phyloP scores from a whole-genome alignment of 1,140 invertebrate genomes.

The Polypedilum vanderplanki region DNA sequence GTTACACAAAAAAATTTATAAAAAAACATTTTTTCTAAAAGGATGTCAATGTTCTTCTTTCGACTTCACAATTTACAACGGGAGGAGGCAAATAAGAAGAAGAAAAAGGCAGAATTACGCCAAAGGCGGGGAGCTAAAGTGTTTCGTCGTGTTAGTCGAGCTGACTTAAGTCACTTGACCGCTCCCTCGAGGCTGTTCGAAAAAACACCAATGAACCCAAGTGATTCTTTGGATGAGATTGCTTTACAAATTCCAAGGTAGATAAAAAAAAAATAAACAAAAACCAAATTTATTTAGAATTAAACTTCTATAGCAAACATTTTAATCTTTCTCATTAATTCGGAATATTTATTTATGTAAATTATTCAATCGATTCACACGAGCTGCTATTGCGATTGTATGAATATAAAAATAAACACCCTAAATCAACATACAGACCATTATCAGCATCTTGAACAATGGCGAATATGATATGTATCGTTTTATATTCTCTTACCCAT shows the following conservation, averaged over 20 bases:
- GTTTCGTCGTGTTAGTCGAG: slow-evolving; percentile 45
- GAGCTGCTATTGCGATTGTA: neutral
- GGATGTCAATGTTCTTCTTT: slow-evolving; percentile 93
- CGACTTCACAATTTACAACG: slow-evolving; percentile 81
- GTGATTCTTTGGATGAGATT: slow-evolving; percentile 84
- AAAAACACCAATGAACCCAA: slow-evolving; percentile 69
- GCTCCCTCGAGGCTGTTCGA: slow-evolving; percentile 75
- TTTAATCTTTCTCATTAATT: neutral
- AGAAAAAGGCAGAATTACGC: slow-evolving; percentile 49
- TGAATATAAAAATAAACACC: neutral
- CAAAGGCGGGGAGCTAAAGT: slow-evolving; percentile 43
- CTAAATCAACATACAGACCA: neutral
- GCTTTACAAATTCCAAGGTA: slow-evolving; percentile 87
- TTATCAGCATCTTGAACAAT: neutral
- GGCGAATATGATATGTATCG: neutral
- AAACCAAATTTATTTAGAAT: no score
- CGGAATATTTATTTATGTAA: no score
- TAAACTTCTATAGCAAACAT: no score
- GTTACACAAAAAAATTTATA: neutral
- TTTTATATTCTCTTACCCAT: no score
- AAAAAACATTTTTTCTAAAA: slow-evolving; percentile 36
- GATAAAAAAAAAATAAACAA: no score
- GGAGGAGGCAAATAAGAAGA: slow-evolving; percentile 61
- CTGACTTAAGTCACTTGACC: slow-evolving; percentile 47
- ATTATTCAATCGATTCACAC: neutral